These are phyloP conservation scores for Mugil cephalus DNA, from an alignment of 2,113 vertebrate species.

Conservation along the genomic window DNA sequence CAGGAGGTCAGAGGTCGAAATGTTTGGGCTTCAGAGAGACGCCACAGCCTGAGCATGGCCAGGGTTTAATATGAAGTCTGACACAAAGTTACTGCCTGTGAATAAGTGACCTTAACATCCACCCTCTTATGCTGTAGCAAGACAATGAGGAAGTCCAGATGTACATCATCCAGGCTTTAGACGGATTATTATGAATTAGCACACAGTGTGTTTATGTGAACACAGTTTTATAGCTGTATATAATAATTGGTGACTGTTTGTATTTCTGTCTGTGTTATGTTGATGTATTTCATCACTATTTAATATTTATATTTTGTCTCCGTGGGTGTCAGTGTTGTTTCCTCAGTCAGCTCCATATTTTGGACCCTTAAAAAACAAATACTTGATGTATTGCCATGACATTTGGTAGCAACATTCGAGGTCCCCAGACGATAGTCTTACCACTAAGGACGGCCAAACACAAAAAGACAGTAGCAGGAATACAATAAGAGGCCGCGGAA, in stretches of 20 bases:
- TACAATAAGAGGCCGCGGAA: too few species aligned
- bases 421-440: neutral
- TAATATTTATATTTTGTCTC: neutral
- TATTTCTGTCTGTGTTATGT: neutral
- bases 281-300: neutral
- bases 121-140: constrained; percentile 24
- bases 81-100: constrained; percentile 65
- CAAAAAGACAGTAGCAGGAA: too few species aligned
- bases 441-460: too few species aligned
- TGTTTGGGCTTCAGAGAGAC: constrained; percentile 81
- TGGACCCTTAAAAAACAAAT: neutral
- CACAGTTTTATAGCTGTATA: neutral
- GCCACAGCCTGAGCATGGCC: constrained; percentile 64
- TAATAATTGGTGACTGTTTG: neutral
- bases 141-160: constrained; percentile 32
- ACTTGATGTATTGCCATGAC: neutral
- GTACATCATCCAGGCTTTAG: constrained; percentile 26
- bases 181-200: constrained; percentile 7
- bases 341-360: neutral
- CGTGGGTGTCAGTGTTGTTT: neutral
- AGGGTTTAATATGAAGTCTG: constrained; percentile 73
- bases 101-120: constrained; percentile 62
- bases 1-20: constrained; percentile 79
- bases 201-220: neutral
- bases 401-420: neutral